These are phyloP conservation scores for Cephalopachus bancanus DNA, from an alignment of 2,797 vertebrate species.

Conservation along the genomic window DNA sequence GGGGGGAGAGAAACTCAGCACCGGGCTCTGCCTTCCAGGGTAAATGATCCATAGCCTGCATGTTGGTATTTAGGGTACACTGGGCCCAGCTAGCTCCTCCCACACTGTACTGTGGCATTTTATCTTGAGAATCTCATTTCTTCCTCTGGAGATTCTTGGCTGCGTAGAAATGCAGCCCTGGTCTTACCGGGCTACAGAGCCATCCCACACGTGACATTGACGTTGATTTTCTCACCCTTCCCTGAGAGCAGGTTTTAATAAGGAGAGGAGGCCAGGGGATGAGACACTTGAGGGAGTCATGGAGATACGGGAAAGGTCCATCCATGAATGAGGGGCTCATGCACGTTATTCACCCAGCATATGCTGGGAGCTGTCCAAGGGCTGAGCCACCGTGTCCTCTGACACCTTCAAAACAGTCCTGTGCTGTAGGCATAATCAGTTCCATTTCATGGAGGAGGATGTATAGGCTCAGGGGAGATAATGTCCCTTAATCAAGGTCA, in stretches of 20 bases:
- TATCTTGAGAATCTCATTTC: background rate
- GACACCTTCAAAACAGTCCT: background rate
- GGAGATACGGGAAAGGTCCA: accelerated
- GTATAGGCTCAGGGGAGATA: background rate
- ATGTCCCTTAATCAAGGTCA: background rate
- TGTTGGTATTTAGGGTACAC: background rate
- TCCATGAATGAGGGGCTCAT: background rate
- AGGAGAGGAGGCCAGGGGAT: background rate
- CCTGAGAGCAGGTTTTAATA: background rate
- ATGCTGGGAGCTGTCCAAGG: background rate
- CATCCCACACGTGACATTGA: background rate
- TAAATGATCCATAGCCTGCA: background rate
- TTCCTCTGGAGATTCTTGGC: background rate
- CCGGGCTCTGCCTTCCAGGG: background rate
- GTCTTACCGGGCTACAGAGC: background rate
- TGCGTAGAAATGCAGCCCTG: background rate
- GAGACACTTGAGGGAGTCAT: background rate
- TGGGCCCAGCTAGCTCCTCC: background rate
- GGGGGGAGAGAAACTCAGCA: background rate
- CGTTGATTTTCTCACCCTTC: background rate
- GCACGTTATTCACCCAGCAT: background rate
- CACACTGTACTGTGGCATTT: background rate
- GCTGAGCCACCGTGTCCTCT: background rate
- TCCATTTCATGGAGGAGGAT: background rate
- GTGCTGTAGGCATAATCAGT: background rate